These are phyloP conservation scores for Boloria selene DNA, from an alignment of 2,888 invertebrate species.

Conservation along the genomic window DNA sequence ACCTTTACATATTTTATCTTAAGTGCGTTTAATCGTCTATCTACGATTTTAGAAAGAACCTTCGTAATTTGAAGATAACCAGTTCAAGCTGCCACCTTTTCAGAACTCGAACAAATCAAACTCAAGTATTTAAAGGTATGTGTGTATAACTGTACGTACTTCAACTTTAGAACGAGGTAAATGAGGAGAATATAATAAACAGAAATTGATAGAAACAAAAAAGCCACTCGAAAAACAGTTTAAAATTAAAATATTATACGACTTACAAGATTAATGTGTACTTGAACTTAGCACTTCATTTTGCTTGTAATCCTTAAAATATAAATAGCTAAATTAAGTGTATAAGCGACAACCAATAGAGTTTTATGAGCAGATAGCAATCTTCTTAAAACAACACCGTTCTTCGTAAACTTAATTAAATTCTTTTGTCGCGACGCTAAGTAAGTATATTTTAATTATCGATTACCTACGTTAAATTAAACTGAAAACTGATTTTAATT, in stretches of 20 bases:
- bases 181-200: too few species aligned
- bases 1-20: slow-evolving; percentile 81
- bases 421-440: slow-evolving; percentile 37
- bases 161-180: too few species aligned
- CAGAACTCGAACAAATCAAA: slow-evolving; percentile 51
- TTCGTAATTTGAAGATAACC: slow-evolving; percentile 64
- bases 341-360: slow-evolving; percentile 23
- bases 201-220: too few species aligned
- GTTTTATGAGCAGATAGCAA: slow-evolving; percentile 24
- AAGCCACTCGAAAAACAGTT: too few species aligned
- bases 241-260: too few species aligned
- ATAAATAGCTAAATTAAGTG: slow-evolving; percentile 19
- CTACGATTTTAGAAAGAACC: slow-evolving; percentile 54
- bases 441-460: slow-evolving; percentile 7
- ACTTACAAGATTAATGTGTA: not conserved
- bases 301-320: slow-evolving; percentile 6
- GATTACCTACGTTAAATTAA: slow-evolving; percentile 11
- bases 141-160: slow-evolving; percentile 59
- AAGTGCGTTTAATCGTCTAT: slow-evolving; percentile 75
- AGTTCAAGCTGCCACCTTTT: slow-evolving; percentile 58
- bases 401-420: slow-evolving; percentile 37
- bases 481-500: not conserved
- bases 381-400: slow-evolving; percentile 27
- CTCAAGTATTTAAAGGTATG: slow-evolving; percentile 51
- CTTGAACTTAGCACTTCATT: not conserved